These are phyloP conservation scores for Neopipo cinnamomea DNA, from an alignment of 2,113 vertebrate genomes.

Conservation along the genomic window DNA sequence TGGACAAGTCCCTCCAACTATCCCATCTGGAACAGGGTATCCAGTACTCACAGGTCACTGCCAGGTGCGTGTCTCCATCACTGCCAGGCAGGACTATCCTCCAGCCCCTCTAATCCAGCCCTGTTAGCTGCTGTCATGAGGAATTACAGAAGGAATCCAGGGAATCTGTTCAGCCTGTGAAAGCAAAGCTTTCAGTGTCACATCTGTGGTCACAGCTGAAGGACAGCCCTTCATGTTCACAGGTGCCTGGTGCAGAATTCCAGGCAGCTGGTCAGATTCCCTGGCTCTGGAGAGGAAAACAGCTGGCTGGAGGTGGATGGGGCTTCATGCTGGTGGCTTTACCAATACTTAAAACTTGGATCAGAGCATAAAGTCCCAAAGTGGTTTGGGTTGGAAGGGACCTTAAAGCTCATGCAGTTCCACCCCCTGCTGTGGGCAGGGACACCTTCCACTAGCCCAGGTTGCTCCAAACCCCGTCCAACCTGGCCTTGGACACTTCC, in stretches of 20 bases:
- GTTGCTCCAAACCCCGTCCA: rapidly evolving
- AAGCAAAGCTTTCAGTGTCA: neutral
- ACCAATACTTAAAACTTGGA: neutral
- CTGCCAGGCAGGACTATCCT: neutral
- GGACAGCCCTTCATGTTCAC: neutral
- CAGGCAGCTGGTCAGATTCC: neutral
- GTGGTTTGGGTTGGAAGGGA: neutral
- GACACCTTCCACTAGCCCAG: neutral
- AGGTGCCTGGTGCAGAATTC: neutral
- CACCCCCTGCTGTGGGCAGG: neutral
- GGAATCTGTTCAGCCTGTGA: neutral
- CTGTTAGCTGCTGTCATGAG: neutral
- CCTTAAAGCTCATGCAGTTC: neutral
- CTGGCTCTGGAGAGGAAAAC: neutral
- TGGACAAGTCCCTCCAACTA: neutral
- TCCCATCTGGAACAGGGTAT: neutral
- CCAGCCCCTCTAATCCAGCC: neutral
- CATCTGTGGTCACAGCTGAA: neutral
- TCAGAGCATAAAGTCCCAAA: neutral
- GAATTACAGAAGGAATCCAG: neutral
- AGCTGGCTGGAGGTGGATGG: neutral
- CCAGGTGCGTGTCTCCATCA: neutral
- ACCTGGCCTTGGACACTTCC: rapidly evolving
- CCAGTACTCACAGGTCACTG: neutral
- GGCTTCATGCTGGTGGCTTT: neutral